Evolutionary conservation across 2,797 vertebrate species (phyloP).

Genomic region (Girardinus metallicus): DNA sequence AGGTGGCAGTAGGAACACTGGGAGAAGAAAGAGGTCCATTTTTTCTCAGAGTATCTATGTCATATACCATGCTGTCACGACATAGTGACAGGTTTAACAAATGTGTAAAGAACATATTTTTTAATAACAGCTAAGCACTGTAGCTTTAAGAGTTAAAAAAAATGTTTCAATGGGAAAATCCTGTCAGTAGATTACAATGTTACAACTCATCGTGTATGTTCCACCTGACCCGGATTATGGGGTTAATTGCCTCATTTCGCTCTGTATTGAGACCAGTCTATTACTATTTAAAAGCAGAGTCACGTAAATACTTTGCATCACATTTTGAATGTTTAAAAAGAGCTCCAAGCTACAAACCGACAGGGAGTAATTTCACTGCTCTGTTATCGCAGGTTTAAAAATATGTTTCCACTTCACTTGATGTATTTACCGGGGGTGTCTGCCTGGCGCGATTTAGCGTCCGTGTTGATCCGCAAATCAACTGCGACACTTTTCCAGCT

Average conservation of each 20-base stretch:
- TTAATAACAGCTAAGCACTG: no score
- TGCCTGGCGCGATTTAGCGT: neutral
- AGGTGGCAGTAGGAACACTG: no score
- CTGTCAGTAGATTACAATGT: neutral
- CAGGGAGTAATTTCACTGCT: neutral
- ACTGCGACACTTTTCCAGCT: constrained; percentile 1
- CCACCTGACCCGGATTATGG: neutral
- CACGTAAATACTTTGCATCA: neutral
- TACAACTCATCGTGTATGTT: neutral
- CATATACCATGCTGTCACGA: no score
- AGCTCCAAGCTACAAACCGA: neutral
- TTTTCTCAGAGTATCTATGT: no score
- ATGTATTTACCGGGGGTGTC: neutral
- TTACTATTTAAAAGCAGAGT: neutral
- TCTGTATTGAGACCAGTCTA: neutral
- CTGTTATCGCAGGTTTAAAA: neutral
- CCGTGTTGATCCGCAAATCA: neutral
- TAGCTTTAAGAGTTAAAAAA: no score
- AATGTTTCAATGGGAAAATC: neutral
- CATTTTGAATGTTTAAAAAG: neutral
- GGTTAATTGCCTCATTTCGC: neutral
- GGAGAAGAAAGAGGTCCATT: no score
- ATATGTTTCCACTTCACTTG: neutral
- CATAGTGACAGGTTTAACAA: no score
- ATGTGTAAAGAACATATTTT: no score